Evolutionary conservation across 2,888 invertebrate genomes (phyloP).

Genomic region (Heliconius ethilla): DNA sequence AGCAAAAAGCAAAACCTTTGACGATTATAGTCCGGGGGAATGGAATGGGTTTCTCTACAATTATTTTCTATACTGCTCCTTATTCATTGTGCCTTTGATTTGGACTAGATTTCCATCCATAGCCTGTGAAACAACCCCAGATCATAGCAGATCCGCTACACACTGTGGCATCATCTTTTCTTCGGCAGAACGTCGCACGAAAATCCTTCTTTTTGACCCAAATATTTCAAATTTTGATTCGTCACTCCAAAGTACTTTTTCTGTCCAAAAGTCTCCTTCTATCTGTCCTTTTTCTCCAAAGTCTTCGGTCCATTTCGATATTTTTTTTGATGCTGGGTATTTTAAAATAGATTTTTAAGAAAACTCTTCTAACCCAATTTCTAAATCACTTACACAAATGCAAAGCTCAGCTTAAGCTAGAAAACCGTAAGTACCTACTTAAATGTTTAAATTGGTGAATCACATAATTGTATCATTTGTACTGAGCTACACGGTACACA

Average conservation of each 20-base stretch:
- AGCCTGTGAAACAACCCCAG: background rate
- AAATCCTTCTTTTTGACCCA: constrained; percentile 14
- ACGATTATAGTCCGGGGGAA: too few species aligned
- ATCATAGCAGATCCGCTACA: background rate
- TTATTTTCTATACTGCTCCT: too few species aligned
- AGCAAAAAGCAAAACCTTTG: too few species aligned
- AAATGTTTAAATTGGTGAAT: constrained; percentile 40
- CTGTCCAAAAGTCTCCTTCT: too few species aligned
- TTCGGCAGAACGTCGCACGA: background rate
- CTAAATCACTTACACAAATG: too few species aligned
- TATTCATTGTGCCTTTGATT: too few species aligned
- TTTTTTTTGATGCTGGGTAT: too few species aligned
- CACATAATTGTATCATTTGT: constrained; percentile 41
- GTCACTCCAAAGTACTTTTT: background rate
- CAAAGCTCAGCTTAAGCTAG: too few species aligned
- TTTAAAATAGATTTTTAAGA: too few species aligned
- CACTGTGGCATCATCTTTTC: background rate
- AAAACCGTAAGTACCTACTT: background rate
- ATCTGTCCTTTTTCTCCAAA: too few species aligned
- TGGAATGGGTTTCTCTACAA: too few species aligned
- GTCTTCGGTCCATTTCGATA: background rate
- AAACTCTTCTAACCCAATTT: too few species aligned
- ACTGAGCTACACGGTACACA: constrained; percentile 29
- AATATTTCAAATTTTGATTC: constrained; percentile 10
- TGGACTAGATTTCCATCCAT: constrained; percentile 6